Base-by-base conservation (phyloP, 2,797 vertebrate genomes). In the Spheniscus humboldti region DNA sequence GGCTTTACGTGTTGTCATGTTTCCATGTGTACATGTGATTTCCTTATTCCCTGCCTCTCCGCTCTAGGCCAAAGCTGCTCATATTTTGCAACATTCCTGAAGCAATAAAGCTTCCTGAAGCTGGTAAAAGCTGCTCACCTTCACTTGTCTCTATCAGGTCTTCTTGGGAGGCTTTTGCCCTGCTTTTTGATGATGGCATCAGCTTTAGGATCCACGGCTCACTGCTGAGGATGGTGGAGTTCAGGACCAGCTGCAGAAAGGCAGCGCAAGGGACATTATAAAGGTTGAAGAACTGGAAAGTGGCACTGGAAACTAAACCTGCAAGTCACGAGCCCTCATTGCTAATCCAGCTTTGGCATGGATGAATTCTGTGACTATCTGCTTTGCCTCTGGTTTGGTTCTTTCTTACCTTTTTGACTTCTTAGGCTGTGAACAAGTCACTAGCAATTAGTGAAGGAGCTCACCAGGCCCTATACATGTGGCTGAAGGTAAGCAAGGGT, bases 261-360 rank as follows among this genome's bases (percentile, higher is more conserved):
- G 55, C 23, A 88, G 45, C 23, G 48, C 23, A 39, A 64, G 22
- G 43, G 59, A 8, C 37, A 8, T 33, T 59, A 11, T 28, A 35
- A 86, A 60, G 20, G 43, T 3, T 66, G 63, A 69, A 63, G 37
- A 64, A 53, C 23, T 19, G 22, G 39, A 37, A 79, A 67, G 31
- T 18, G n/a, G 12, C 7, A 11, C 50, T 35, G 84, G 52, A 76
- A 77, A 67, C 3, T 23, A 24, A 86, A 76, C 9, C 41, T 69
- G 55, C 4, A 52, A 52, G 33, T 39, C 56, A 45, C 0, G 0
- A 78, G n/a, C 23, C 24, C 43, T 75, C 7, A 3, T 25, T 71
- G 31, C 37, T 69, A 64, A n/a, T 45, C 25, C 55, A 60, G 9
- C n/a, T 84, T 53, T 43, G 64, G 18, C 24, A 27, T 18, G 50